Percentiles rank a stretch among this genome's conserved stretches.
These are phyloP conservation scores for Papilio glaucus DNA, from an alignment of 1,140 invertebrate species.

Conservation along the genomic window DNA sequence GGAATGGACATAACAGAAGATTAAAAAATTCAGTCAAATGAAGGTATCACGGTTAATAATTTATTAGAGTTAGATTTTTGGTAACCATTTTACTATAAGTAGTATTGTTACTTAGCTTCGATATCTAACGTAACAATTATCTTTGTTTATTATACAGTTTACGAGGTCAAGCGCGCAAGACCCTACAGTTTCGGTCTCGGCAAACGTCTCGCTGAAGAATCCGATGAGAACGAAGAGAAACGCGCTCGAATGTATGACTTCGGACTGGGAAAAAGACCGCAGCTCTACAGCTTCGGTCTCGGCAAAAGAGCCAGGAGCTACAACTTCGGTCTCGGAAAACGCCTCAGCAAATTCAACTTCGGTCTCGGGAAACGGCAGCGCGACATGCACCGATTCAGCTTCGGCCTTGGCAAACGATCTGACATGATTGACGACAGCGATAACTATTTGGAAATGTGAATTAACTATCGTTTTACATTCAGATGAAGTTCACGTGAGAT, in stretches of 20 bases:
- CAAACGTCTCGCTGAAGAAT: conserved; percentile 66
- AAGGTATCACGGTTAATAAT: no score
- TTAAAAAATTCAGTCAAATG: no score
- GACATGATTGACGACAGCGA: conserved; percentile 63
- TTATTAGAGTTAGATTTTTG: no score
- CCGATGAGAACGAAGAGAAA: conserved; percentile 64
- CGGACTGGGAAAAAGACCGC: conserved; percentile 72
- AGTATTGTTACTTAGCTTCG: not conserved
- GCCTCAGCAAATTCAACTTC: conserved; percentile 75
- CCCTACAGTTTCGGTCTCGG: conserved; percentile 81
- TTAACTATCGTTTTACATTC: conserved; percentile 48
- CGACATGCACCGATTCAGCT: conserved; percentile 74
- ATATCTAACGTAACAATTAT: conserved; percentile 24
- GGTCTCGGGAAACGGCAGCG: conserved; percentile 72
- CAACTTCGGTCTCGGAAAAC: conserved; percentile 76
- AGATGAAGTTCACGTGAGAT: conserved; percentile 56
- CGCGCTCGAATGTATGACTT: conserved; percentile 77
- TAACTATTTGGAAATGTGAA: conserved; percentile 66
- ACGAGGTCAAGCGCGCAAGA: conserved; percentile 74
- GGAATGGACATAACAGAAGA: no score
- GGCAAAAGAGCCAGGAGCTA: conserved; percentile 71
- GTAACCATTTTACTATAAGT: no score
- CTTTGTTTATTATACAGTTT: conserved; percentile 68
- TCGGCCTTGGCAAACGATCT: conserved; percentile 75
- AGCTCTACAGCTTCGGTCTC: conserved; percentile 74